A percentile compares a stretch with the other conserved stretches of the same genome.
Evolutionary conservation across 2,888 invertebrate species (phyloP).

Genomic region (Eupithecia vulgata): DNA sequence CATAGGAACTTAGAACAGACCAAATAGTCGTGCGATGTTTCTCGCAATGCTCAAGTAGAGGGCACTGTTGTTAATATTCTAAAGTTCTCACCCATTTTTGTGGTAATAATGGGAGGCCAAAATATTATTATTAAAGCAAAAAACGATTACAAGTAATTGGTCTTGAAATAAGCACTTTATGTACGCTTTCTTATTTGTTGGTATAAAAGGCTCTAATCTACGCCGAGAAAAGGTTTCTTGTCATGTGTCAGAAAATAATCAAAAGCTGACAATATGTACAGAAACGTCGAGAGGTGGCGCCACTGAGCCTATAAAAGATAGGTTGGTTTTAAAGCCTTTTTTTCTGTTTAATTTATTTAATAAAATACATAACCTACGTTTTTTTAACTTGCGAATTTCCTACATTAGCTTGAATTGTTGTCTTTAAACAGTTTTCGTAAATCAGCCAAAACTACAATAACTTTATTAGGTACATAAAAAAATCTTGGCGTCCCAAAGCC

Average conservation of each 20-base stretch:
- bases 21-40: constrained; percentile 4
- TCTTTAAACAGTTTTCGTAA: no score
- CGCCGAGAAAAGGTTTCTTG: constrained; percentile 31
- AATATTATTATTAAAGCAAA: neutral
- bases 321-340: neutral
- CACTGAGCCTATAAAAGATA: constrained; percentile 4
- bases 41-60: constrained; percentile 26
- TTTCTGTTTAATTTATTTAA: neutral
- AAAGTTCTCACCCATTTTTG: neutral
- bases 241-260: constrained; percentile 32
- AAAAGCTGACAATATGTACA: constrained; percentile 33
- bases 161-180: neutral
- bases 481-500: constrained; percentile 7
- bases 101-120: neutral
- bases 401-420: no score
- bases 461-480: neutral
- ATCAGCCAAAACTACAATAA: no score
- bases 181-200: neutral
- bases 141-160: neutral
- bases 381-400: neutral
- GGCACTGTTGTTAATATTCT: neutral
- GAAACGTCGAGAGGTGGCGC: constrained; percentile 28
- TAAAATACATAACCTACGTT: neutral
- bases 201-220: neutral
- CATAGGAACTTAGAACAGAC: neutral